Evolutionary conservation across 1,140 invertebrate genomes (phyloP).

Genomic region (Polypedilum pembai): DNA sequence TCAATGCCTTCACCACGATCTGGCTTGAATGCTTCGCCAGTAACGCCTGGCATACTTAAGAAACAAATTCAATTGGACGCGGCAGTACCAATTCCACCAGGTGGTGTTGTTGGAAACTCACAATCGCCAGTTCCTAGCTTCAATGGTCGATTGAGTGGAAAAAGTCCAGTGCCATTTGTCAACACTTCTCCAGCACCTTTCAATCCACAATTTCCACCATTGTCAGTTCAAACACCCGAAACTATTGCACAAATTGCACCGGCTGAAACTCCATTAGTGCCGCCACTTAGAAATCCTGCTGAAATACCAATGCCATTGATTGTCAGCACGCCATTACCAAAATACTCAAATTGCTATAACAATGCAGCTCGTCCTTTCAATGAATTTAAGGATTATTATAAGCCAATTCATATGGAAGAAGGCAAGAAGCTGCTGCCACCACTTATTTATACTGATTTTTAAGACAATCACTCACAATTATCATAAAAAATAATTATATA

Average conservation of each 20-base stretch:
- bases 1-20: background rate
- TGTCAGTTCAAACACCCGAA: background rate
- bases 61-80: constrained; percentile 20
- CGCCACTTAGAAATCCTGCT: background rate
- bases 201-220: constrained; percentile 10
- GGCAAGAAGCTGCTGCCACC: background rate
- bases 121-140: background rate
- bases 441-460: constrained; percentile 14
- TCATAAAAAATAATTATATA: no score
- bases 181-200: constrained; percentile 9
- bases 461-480: background rate
- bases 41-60: background rate
- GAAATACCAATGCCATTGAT: constrained; percentile 6
- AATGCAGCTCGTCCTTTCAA: background rate
- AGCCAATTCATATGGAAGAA: constrained; percentile 13
- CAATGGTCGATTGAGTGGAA: background rate
- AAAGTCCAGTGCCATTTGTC: background rate
- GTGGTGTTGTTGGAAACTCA: background rate
- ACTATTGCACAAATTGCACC: constrained; percentile 17
- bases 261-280: background rate
- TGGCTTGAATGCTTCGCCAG: background rate
- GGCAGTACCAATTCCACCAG: background rate
- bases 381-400: constrained; percentile 10
- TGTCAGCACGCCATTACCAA: background rate
- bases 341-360: constrained; percentile 6